A percentile compares a stretch with the other conserved stretches of the same genome.
These are phyloP conservation scores for Quadriops clusia DNA, from an alignment of 2,888 invertebrate species.

Conservation along the genomic window DNA sequence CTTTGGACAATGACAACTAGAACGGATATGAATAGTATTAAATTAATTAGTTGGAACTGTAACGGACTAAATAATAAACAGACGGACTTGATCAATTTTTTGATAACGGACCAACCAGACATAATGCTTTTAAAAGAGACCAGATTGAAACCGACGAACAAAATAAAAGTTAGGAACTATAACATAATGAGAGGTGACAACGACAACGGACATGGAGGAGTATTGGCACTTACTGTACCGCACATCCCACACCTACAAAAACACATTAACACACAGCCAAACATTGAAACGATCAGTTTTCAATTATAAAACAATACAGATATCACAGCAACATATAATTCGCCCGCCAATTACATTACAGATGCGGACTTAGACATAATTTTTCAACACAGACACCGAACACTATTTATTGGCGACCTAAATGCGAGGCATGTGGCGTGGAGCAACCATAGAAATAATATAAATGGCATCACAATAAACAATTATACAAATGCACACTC, in stretches of 20 bases:
- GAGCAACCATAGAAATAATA: too few species aligned
- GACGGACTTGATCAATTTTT: conserved; percentile 11
- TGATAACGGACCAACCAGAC: conserved; percentile 11
- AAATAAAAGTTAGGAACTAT: conserved; percentile 8
- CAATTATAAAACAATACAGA: conserved; percentile 7
- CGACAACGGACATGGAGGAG: conserved; percentile 3
- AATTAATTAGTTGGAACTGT: too few species aligned
- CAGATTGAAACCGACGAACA: conserved; percentile 4
- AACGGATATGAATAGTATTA: too few species aligned
- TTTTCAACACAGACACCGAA: conserved; percentile 4
- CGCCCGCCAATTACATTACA: conserved; percentile 7
- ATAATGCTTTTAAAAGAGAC: conserved; percentile 13
- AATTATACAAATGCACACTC: too few species aligned
- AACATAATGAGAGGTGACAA: conserved; percentile 1
- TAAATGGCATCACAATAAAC: too few species aligned
- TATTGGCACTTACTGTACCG: not conserved
- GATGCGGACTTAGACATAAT: conserved; percentile 8
- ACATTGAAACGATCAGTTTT: conserved; percentile 11
- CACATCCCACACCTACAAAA: conserved; percentile 4
- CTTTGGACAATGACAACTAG: too few species aligned
- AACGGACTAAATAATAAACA: conserved; percentile 13
- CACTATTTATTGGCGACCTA: conserved; percentile 12
- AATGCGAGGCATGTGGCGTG: too few species aligned
- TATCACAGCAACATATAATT: conserved; percentile 10
- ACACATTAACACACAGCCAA: not conserved